Percentiles rank a stretch among this genome's conserved stretches.
Conservation (phyloP, 2,797 vertebrate species). For the Pangasius mekongensis region DNA sequence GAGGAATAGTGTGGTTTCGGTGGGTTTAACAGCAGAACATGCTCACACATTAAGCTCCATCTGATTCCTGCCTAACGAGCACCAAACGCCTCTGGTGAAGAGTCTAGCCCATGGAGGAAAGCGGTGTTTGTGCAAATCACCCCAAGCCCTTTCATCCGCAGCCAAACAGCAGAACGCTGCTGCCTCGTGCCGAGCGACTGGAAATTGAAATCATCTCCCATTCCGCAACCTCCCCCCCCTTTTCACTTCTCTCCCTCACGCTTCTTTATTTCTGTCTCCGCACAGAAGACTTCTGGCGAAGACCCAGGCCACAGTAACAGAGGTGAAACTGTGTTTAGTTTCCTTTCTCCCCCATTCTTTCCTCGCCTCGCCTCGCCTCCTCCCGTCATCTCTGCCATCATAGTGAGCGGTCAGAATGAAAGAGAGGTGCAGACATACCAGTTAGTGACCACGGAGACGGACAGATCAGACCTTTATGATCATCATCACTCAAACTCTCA, state of each 20-base stretch:
- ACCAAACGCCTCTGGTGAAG: slow-evolving; percentile 61
- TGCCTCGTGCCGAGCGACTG: slow-evolving; percentile 54
- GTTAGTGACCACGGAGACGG: slow-evolving; percentile 18
- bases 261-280: slow-evolving; percentile 46
- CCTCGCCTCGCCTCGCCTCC: slow-evolving; percentile 45
- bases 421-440: slow-evolving; percentile 17
- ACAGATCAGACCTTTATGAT: slow-evolving; percentile 24
- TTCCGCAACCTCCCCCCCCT: slow-evolving; percentile 17
- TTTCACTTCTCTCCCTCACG: slow-evolving; percentile 18
- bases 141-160: slow-evolving; percentile 64
- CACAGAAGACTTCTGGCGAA: slow-evolving; percentile 55
- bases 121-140: slow-evolving; percentile 57
- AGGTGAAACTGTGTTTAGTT: slow-evolving; percentile 56
- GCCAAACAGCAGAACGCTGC: slow-evolving; percentile 59
- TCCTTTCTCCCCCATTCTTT: slow-evolving; percentile 53
- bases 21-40: slow-evolving; percentile 75
- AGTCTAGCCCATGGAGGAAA: slow-evolving; percentile 61
- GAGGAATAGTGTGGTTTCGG: slow-evolving; percentile 60
- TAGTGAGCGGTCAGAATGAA: not conserved
- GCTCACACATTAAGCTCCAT: slow-evolving; percentile 75
- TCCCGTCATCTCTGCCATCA: not conserved
- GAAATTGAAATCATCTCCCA: slow-evolving; percentile 47
- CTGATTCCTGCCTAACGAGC: slow-evolving; percentile 66
- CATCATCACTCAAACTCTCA: slow-evolving; percentile 24
- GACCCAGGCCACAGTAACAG: slow-evolving; percentile 60